A percentile compares a stretch with the other conserved stretches of the same genome.
Conservation (phyloP, 2,888 invertebrate genomes). For the Polia nebulosa region DNA sequence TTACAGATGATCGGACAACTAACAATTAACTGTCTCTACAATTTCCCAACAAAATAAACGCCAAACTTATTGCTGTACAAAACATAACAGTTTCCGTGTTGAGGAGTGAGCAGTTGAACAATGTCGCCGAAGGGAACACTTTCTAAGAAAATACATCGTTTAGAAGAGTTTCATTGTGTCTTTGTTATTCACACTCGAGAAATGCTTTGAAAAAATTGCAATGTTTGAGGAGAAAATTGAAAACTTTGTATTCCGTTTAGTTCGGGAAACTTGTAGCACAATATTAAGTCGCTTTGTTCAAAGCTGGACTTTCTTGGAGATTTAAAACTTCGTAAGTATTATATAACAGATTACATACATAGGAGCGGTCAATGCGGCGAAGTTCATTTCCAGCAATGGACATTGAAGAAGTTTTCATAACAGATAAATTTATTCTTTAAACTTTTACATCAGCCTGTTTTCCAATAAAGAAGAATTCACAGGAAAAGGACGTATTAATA, state of each 20-base stretch:
- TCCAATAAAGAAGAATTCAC: background rate
- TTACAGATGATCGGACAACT: background rate
- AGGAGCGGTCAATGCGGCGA: background rate
- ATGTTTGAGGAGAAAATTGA: slow-evolving; percentile 20
- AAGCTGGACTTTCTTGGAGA: background rate
- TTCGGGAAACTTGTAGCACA: background rate
- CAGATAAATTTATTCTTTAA: no score
- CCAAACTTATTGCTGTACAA: background rate
- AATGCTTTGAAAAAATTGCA: slow-evolving; percentile 10
- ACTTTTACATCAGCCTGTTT: background rate
- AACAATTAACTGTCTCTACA: background rate
- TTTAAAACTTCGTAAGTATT: background rate
- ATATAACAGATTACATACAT: background rate
- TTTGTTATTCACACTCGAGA: slow-evolving; percentile 13
- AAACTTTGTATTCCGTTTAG: slow-evolving; percentile 18
- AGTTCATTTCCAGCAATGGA: no score
- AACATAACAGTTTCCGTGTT: slow-evolving; percentile 26
- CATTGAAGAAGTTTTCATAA: no score
- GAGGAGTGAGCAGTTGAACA: slow-evolving; percentile 28
- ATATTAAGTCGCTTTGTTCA: slow-evolving; percentile 1
- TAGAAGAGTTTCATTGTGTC: slow-evolving; percentile 43
- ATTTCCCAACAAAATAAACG: slow-evolving; percentile 18
- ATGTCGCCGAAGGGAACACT: background rate
- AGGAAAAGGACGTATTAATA: background rate
- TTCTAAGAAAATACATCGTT: slow-evolving; percentile 38